Conservation (phyloP, 2,888 invertebrate species). For the Trisateles emortualis region DNA sequence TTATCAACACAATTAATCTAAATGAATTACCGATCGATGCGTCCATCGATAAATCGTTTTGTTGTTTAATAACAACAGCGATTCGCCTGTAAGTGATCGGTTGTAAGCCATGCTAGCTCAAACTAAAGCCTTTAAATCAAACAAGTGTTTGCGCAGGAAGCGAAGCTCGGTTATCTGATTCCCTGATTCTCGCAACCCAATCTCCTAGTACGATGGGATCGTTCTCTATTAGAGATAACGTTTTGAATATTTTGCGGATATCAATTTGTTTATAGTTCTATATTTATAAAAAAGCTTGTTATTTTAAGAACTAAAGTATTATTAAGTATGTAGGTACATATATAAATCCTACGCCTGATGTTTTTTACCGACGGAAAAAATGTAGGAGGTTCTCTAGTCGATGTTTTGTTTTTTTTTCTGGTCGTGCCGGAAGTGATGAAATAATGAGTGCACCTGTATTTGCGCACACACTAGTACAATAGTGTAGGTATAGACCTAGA, state of each 20-base stretch:
- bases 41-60: constrained; percentile 23
- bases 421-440: too few species aligned
- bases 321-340: too few species aligned
- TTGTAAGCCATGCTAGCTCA: constrained; percentile 53
- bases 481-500: too few species aligned
- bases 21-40: constrained; percentile 21
- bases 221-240: constrained; percentile 62
- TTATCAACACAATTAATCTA: constrained; percentile 28
- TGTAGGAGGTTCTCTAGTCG: too few species aligned
- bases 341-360: too few species aligned
- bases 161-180: constrained; percentile 59
- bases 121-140: constrained; percentile 66
- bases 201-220: constrained; percentile 51
- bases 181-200: constrained; percentile 52
- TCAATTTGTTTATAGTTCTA: constrained; percentile 51
- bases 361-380: too few species aligned
- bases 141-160: constrained; percentile 66
- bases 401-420: too few species aligned
- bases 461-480: too few species aligned
- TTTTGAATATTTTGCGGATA: constrained; percentile 54
- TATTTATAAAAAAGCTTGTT: too few species aligned
- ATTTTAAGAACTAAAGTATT: too few species aligned
- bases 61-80: constrained; percentile 41
- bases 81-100: constrained; percentile 58
- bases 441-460: too few species aligned